Base-by-base conservation (phyloP, 2,113 vertebrate genomes). In the Oxyruncus cristatus region DNA sequence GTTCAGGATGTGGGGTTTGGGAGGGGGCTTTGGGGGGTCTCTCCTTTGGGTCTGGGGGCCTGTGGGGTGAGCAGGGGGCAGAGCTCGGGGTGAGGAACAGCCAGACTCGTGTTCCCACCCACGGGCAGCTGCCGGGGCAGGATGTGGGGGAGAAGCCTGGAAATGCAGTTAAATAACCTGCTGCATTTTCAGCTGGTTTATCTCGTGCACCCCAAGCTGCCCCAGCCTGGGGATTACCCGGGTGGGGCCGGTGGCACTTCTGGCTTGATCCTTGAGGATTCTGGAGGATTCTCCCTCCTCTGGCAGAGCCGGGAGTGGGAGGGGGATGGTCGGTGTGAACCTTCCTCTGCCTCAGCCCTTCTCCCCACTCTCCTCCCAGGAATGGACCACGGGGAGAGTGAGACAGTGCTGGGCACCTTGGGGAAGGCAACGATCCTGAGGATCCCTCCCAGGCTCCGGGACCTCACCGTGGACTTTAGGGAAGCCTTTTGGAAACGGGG, bases 381-480 rank as follows among this genome's bases (percentile, higher is more conserved):
- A 3, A 5, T 2, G 37, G 27, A 6, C 11, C 61, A 20, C 5
- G 0, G 58, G 10, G 58, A 59, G 41, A 2, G 1, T 14, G 5
- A 39, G 9, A 46, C 0, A 4, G 18, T 46, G 49, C n/a, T 27
- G 58, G 81, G 81, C 8, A 27, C 14, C 0, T 1, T 85, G 81
- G 81, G 81, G 1, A 2, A 18, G 11, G 8, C n/a, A 1, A 85
- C 81, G 7, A 9, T 74, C 4, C 81, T 85, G 70, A 6, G 1
- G 58, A 9, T 85, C 28, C 59, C 68, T 14, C 22, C 0, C 6
- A 0, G 4, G 2, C 11, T 74, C 18, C n/a, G 0, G 27, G 1
- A 55, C 0, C 18, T 3, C 81, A 39, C 49, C 11, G 0, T 0
- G n/a, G 0, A 12, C 1, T 65, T 4, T 3, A 2, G 22, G 28